Percentiles rank a stretch among this genome's conserved stretches.
Conservation (phyloP, 1,140 invertebrate genomes). For the Neocloeon triangulifer region DNA sequence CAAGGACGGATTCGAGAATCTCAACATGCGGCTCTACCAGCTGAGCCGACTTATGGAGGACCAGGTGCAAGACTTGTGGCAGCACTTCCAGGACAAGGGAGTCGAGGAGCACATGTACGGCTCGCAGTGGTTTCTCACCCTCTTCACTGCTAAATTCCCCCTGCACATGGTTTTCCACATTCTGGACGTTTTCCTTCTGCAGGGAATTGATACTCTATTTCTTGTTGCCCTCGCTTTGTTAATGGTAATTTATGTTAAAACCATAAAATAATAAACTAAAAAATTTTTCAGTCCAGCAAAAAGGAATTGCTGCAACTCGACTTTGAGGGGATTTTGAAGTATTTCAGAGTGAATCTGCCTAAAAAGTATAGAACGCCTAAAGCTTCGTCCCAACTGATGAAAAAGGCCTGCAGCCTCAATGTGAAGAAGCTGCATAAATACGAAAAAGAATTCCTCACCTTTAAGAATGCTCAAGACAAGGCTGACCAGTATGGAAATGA, state of each 20-base stretch:
- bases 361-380: slow-evolving; percentile 89
- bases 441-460: slow-evolving; percentile 69
- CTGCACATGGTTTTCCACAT: slow-evolving; percentile 94
- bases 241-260: slow-evolving; percentile 31
- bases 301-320: slow-evolving; percentile 87
- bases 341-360: slow-evolving; percentile 83
- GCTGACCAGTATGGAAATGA: slow-evolving; percentile 59
- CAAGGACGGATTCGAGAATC: slow-evolving; percentile 86
- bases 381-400: slow-evolving; percentile 67
- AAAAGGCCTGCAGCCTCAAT: slow-evolving; percentile 72
- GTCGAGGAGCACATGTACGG: slow-evolving; percentile 99
- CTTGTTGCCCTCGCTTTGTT: slow-evolving; percentile 86
- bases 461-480: slow-evolving; percentile 64
- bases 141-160: slow-evolving; percentile 97
- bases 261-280: too few species aligned
- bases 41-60: slow-evolving; percentile 90
- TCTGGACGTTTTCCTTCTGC: slow-evolving; percentile 82
- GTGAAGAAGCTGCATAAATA: slow-evolving; percentile 91
- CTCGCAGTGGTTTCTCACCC: slow-evolving; percentile 96
- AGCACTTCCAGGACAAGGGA: slow-evolving; percentile 75
- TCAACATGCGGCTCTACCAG: slow-evolving; percentile 89
- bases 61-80: slow-evolving; percentile 68
- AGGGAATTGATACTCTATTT: slow-evolving; percentile 87
- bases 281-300: slow-evolving; percentile 44
- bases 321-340: slow-evolving; percentile 85